Percentiles rank a stretch among this genome's conserved stretches.
phyloP scores from a whole-genome alignment of 2,888 invertebrate genomes.

The Aspidiotus destructor region DNA sequence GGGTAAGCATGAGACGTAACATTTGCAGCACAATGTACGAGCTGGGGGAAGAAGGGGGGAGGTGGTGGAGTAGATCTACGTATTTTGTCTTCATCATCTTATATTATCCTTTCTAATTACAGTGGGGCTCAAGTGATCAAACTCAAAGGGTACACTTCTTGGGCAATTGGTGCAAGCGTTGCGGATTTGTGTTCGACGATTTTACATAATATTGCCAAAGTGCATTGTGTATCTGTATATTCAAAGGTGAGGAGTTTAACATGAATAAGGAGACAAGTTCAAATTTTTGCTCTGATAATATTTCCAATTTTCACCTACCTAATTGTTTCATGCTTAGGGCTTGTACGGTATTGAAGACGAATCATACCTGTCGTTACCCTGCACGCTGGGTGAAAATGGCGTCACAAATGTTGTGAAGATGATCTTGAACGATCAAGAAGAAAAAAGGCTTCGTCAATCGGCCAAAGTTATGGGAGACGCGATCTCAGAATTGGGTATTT shows the following conservation, averaged over 20 bases:
- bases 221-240: constrained; percentile 69
- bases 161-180: constrained; percentile 78
- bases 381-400: constrained; percentile 60
- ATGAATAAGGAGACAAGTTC: too few relatives aligned
- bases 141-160: constrained; percentile 81
- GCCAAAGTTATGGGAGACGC: constrained; percentile 51
- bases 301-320: too few relatives aligned
- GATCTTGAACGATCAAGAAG: constrained; percentile 56
- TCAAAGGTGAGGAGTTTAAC: constrained; percentile 50
- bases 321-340: constrained; percentile 48
- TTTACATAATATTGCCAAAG: constrained; percentile 60
- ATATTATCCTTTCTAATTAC: constrained; percentile 35
- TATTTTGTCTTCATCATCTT: neutral
- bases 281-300: too few relatives aligned
- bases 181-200: constrained; percentile 57
- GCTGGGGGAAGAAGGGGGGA: too few relatives aligned
- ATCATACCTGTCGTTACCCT: constrained; percentile 77
- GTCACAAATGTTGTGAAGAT: constrained; percentile 64
- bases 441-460: constrained; percentile 53
- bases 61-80: constrained; percentile 12
- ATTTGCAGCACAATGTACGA: too few relatives aligned
- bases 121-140: constrained; percentile 79
- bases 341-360: constrained; percentile 69
- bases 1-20: too few relatives aligned
- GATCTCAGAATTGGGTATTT: constrained; percentile 18